Conservation (phyloP, 2,113 vertebrate species). For the Poecile atricapillus region DNA sequence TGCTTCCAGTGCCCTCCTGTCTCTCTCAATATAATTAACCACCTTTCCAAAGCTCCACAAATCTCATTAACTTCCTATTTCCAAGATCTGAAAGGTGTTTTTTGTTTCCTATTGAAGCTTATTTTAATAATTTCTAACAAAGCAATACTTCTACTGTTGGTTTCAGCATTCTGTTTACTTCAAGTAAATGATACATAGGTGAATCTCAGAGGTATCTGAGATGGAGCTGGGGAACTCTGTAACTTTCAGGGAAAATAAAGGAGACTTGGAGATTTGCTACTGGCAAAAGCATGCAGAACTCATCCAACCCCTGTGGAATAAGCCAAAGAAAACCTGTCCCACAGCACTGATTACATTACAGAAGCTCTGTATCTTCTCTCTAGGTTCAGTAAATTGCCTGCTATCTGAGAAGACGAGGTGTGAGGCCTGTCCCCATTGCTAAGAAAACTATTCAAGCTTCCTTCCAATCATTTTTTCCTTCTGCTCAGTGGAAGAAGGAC, state of each 20-base stretch:
- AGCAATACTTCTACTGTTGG: not conserved
- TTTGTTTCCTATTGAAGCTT: not conserved
- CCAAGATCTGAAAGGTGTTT: not conserved
- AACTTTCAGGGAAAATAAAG: not conserved
- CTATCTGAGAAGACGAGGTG: not conserved
- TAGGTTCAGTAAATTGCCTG: not conserved
- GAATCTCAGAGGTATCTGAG: not conserved
- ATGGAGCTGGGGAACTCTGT: not conserved
- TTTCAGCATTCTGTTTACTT: not conserved
- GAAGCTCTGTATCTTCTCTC: not conserved
- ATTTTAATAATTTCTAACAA: not conserved
- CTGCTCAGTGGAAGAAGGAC: not conserved
- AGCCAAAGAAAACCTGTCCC: not conserved
- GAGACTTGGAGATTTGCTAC: not conserved
- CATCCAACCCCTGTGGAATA: not conserved
- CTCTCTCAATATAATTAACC: not conserved
- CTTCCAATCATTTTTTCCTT: not conserved
- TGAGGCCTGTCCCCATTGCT: not conserved
- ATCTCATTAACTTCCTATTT: not conserved
- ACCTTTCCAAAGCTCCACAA: not conserved
- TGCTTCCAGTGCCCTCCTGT: not conserved
- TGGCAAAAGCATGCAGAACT: not conserved
- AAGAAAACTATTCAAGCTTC: not conserved
- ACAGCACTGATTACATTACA: not conserved
- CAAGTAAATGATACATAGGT: not conserved